Conservation (phyloP, 1,140 invertebrate species). For the Drosophila murphyi region DNA sequence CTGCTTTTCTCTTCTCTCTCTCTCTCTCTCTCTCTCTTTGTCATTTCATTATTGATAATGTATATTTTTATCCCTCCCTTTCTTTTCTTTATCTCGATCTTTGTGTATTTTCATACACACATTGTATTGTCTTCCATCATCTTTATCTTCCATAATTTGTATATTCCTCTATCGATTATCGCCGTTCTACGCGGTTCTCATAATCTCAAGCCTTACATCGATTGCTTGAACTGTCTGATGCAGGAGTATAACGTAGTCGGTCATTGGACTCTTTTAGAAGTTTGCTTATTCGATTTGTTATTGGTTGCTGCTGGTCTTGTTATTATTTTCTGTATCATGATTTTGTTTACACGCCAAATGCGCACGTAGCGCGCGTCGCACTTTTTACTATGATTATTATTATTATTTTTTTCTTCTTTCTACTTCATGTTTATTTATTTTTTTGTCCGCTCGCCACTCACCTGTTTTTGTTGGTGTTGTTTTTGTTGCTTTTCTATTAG, state of each 20-base stretch:
- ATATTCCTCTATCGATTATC: too few relatives aligned
- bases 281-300: conserved; percentile 63
- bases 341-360: conserved; percentile 80
- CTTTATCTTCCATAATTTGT: too few relatives aligned
- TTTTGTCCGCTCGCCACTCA: conserved; percentile 5
- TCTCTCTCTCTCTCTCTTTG: background rate
- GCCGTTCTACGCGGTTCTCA: background rate
- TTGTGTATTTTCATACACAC: too few relatives aligned
- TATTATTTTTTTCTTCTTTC: conserved; percentile 14
- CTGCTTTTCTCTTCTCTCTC: too few relatives aligned
- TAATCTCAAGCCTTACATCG: background rate
- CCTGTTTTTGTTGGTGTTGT: conserved; percentile 30
- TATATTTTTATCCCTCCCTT: too few relatives aligned
- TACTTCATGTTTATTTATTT: conserved; percentile 13
- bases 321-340: conserved; percentile 67
- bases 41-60: too few relatives aligned
- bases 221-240: background rate
- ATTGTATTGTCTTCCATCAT: too few relatives aligned
- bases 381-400: conserved; percentile 74
- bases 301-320: conserved; percentile 53
- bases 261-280: conserved; percentile 4
- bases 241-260: background rate
- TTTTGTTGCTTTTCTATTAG: conserved; percentile 70
- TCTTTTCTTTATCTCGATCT: too few relatives aligned
- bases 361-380: conserved; percentile 63